Evolutionary conservation across 1,140 invertebrate species (phyloP).

Genomic region (Notospermus geniculatus): DNA sequence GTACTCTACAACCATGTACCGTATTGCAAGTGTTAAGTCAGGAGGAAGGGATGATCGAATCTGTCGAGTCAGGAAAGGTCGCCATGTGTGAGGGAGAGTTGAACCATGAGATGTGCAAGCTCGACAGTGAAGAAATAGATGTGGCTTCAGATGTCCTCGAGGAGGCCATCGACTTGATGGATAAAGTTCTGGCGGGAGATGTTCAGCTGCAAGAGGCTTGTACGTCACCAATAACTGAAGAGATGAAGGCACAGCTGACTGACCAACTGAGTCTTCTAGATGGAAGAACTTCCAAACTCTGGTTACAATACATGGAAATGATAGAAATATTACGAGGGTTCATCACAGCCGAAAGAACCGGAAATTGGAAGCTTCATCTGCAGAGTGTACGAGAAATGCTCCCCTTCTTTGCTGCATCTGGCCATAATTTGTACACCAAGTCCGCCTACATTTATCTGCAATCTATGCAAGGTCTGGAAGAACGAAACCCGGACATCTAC

Average conservation of each 20-base stretch:
- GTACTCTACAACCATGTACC: not conserved
- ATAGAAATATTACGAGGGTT: constrained; percentile 47
- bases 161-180: not conserved
- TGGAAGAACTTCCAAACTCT: constrained; percentile 34
- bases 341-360: constrained; percentile 53
- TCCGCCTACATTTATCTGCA: not conserved
- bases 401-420: constrained; percentile 13
- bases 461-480: not conserved
- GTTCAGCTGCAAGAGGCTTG: not conserved
- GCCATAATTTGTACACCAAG: too few relatives aligned
- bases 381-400: not conserved
- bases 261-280: not conserved
- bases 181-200: constrained; percentile 3
- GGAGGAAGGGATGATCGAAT: not conserved
- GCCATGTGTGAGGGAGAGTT: too few relatives aligned
- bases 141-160: too few relatives aligned
- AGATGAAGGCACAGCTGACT: not conserved
- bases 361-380: constrained; percentile 45
- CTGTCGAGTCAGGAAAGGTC: too few relatives aligned
- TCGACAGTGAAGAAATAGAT: too few relatives aligned
- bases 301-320: constrained; percentile 56
- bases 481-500: not conserved
- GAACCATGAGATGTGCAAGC: too few relatives aligned
- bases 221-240: too few relatives aligned
- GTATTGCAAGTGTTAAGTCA: not conserved